These are phyloP conservation scores for Zele albiditarsus DNA, from an alignment of 2,888 invertebrate species.

Conservation along the genomic window DNA sequence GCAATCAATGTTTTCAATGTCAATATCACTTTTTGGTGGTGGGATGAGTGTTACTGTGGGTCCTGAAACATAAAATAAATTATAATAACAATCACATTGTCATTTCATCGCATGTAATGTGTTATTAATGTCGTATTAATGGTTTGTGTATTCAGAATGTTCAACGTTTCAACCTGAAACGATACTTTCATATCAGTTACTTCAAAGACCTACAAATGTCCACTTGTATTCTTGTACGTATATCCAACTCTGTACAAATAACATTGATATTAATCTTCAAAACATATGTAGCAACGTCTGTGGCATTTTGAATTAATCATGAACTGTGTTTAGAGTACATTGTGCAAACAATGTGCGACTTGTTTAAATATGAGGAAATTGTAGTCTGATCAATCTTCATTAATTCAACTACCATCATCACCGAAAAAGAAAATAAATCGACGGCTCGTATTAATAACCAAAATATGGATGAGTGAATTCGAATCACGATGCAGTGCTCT, in stretches of 20 bases:
- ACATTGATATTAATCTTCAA: background rate
- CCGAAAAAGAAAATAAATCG: background rate
- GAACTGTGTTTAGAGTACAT: background rate
- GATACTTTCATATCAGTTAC: no score
- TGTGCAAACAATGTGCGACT: background rate
- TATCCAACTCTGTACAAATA: background rate
- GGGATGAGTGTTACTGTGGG: constrained; percentile 45
- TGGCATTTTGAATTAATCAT: background rate
- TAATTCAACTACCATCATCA: background rate
- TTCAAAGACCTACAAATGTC: no score
- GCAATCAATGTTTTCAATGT: constrained; percentile 39
- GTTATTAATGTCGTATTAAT: no score
- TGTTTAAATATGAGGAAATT: background rate
- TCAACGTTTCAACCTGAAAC: no score
- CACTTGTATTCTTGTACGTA: background rate
- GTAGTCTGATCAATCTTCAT: background rate
- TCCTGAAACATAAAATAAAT: constrained; percentile 52
- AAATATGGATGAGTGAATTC: background rate
- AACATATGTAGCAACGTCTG: constrained; percentile 3
- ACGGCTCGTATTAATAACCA: background rate
- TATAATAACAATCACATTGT: constrained; percentile 26
- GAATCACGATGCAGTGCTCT: background rate
- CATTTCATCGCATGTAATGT: background rate
- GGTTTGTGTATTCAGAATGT: background rate
- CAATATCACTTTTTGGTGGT: constrained; percentile 38